Base-by-base conservation (phyloP, 2,888 invertebrate species). In the Plagiodera versicolora region DNA sequence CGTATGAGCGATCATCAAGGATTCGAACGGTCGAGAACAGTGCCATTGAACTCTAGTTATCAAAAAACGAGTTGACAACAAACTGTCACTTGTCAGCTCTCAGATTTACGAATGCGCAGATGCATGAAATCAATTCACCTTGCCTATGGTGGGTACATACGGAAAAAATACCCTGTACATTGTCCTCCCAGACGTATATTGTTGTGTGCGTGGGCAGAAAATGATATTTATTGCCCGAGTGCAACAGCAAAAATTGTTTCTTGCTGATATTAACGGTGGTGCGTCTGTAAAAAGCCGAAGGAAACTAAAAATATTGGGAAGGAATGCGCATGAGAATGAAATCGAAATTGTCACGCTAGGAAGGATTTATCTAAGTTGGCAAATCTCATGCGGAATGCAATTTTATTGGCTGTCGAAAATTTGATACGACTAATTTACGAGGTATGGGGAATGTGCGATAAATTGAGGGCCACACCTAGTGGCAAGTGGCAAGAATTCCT, bases 211-310 rank as follows among this genome's bases (percentile, higher is more conserved):
- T 65, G 61, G 65, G 65, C 45, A 61, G 56, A 61, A 60, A 64
- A 63, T 65, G 46, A 65, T 59, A 65, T 65, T 65, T 65, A 65
- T 65, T 59, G 58, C 51, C 59, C 50, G 35, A 50, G 53, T 47
- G 24, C n/a, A 54, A 52, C 58, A 53, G 53, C 58, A 61, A 65
- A 63, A 65, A 65, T 61, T 54, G 39, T n/a, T n/a, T 14, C 57
- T 56, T 24, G 52, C 47, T 47, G 19, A 52, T 48, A 56, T 5
- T 56, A 53, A 9, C 49, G 24, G 50, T 47, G 50, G 49, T 35
- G 32, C 49, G 55, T 50, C 60, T 58, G 49, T 30, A 65, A 65
- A 60, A 64, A 61, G 61, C 28, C 20, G 28, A 28, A 5, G 19
- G 46, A 46, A 48, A 54, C 46, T 65, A 65, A 62, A 62, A 62